Base-by-base conservation (phyloP, 1,140 invertebrate species). In the Cryptotermes secundus region DNA sequence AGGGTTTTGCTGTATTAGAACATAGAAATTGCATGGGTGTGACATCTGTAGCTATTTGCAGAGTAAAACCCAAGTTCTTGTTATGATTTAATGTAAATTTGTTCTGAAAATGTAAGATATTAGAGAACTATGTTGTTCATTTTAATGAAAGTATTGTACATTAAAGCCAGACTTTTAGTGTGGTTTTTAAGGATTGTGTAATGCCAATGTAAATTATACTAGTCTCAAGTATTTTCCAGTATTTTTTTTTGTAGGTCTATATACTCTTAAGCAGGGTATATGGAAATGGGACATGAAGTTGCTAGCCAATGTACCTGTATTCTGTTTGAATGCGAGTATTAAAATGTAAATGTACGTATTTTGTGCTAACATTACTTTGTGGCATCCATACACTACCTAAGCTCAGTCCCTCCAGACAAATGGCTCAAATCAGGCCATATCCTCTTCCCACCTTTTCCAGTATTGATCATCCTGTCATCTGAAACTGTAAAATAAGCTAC, bases 251-350 rank as follows among this genome's bases (percentile, higher is more conserved):
- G 59, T 72, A 72, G 59, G 3, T n/a, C 7, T 72, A 31, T 31
- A 14, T 59, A 59, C n/a, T 59, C 22, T 19, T 12, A 42, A 22
- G 53, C 26, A 42, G 53, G 26, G 14, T 59, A 26, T 4, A 31
- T 12, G n/a, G 59, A 72, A 19, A 26, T 72, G 59, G 59, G 59
- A 72, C 14, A 31, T 72, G 59, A 31, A 72, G 10, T 31, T 72
- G 59, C 59, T n/a, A 72, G 26, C 59, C 14, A 9, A 72, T 72
- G 59, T 72, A 72, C 59, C 26, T 72, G n/a, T 72, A 72, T 72
- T 72, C 59, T 72, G 19, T 72, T 72, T 72, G 59, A 72, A 72
- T 72, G 59, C 59, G 26, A 72, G 59, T 72, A 72, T 72, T 72
- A 72, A 72, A 72, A 16, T 72, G 59, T 72, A 72, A 31, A 72